Evolutionary conservation across 2,797 vertebrate genomes (phyloP).

Genomic region (Epinephelus malabaricus): DNA sequence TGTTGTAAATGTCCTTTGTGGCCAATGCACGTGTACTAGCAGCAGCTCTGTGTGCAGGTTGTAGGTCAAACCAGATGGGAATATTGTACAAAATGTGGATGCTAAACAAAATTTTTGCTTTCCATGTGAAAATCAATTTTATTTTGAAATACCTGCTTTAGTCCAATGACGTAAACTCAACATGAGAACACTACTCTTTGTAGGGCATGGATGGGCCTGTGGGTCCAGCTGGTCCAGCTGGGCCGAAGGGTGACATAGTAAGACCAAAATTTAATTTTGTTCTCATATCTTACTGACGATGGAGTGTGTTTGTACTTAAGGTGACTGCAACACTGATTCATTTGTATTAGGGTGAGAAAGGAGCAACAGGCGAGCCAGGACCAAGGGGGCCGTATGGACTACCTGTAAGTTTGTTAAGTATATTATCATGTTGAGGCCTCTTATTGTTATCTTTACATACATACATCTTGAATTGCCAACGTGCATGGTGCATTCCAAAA

Average conservation of each 20-base stretch:
- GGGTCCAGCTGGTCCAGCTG: constrained; percentile 95
- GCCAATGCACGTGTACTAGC: constrained; percentile 76
- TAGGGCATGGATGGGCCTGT: constrained; percentile 94
- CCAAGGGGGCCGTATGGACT: constrained; percentile 96
- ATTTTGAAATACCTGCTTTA: constrained; percentile 9
- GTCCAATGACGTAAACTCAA: constrained; percentile 44
- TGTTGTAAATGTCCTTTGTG: constrained; percentile 72
- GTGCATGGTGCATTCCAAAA: too few relatives aligned
- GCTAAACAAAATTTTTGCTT: constrained; percentile 38
- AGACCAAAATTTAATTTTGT: constrained; percentile 72
- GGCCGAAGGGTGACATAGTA: constrained; percentile 98
- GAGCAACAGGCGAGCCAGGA: constrained; percentile 92
- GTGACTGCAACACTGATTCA: constrained; percentile 14
- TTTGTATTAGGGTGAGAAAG: constrained; percentile 92
- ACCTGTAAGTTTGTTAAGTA: constrained; percentile 90
- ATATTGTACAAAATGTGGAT: constrained; percentile 32
- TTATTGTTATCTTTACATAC: background rate
- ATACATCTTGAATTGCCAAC: too few relatives aligned
- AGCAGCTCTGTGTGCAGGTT: constrained; percentile 55
- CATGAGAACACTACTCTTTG: constrained; percentile 45
- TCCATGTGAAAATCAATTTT: constrained; percentile 35
- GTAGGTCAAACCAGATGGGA: constrained; percentile 51
- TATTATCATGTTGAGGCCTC: background rate
- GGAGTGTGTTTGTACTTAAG: background rate
- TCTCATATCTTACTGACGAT: background rate